Percentiles rank a stretch among this genome's conserved stretches.
These are phyloP conservation scores for Anguilla megastoma DNA, from an alignment of 2,797 vertebrate genomes.

Conservation along the genomic window DNA sequence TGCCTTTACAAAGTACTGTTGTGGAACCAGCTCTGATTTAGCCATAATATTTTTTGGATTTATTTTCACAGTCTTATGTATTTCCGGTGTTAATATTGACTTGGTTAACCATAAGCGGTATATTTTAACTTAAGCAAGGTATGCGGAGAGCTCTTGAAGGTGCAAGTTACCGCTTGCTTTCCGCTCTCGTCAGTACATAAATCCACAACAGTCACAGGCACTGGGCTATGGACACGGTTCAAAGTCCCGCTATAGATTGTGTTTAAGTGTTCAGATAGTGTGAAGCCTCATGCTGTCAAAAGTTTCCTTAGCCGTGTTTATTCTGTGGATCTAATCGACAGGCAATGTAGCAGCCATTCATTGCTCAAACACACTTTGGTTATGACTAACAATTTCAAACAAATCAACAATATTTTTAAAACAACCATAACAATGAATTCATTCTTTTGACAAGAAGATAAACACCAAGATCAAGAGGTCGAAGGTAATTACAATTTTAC, in stretches of 20 bases:
- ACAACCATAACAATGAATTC: background rate
- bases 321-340: constrained; percentile 33
- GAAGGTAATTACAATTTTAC: constrained; percentile 11
- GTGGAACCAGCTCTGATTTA: background rate
- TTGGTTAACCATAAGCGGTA: background rate
- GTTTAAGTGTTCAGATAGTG: constrained; percentile 38
- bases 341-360: background rate
- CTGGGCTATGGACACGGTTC: constrained; percentile 61
- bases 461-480: background rate
- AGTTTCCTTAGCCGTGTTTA: constrained; percentile 34
- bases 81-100: background rate
- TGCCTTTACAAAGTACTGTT: background rate
- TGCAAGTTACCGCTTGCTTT: constrained; percentile 51
- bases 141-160: constrained; percentile 33
- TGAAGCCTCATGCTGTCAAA: background rate
- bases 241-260: constrained; percentile 65
- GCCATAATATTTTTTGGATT: background rate
- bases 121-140: constrained; percentile 22
- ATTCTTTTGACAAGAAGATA: constrained; percentile 2
- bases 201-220: constrained; percentile 56
- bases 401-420: background rate
- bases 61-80: background rate
- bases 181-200: constrained; percentile 43
- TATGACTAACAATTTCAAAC: background rate
- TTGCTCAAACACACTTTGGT: background rate